Percentiles rank a stretch among this genome's conserved stretches.
phyloP scores from a whole-genome alignment of 2,888 invertebrate species.

The Morinoia aosen region DNA sequence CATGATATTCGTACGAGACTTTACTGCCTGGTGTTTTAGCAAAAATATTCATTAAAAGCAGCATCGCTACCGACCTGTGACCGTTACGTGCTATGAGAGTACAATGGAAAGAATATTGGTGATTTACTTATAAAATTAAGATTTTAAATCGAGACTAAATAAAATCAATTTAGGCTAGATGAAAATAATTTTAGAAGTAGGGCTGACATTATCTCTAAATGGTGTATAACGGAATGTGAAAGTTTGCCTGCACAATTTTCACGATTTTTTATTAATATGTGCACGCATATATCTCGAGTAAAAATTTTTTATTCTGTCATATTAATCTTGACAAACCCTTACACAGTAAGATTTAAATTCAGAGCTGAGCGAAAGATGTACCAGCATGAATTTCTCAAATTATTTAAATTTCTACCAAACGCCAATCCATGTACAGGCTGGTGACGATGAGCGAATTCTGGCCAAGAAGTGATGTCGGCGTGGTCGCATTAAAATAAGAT shows the following conservation, averaged over 20 bases:
- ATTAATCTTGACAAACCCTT: not conserved
- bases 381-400: not conserved
- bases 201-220: not conserved
- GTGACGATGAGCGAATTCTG: constrained; percentile 30
- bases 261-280: not conserved
- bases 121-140: not conserved
- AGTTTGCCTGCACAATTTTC: not conserved
- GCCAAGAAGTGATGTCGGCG: constrained; percentile 45
- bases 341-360: not conserved
- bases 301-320: not conserved
- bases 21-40: not conserved
- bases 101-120: not conserved
- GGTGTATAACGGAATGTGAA: not conserved
- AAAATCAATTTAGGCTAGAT: not conserved
- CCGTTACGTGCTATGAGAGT: not conserved
- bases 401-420: not conserved
- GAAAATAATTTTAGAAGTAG: not conserved
- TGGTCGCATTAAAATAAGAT: constrained; percentile 56
- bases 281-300: not conserved
- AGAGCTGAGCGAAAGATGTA: not conserved
- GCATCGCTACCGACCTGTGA: not conserved
- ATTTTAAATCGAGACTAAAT: not conserved
- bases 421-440: not conserved
- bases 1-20: constrained; percentile 24
- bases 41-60: constrained; percentile 28